Evolutionary conservation across 2,888 invertebrate species (phyloP).

Genomic region (Cerastis rubricosa): DNA sequence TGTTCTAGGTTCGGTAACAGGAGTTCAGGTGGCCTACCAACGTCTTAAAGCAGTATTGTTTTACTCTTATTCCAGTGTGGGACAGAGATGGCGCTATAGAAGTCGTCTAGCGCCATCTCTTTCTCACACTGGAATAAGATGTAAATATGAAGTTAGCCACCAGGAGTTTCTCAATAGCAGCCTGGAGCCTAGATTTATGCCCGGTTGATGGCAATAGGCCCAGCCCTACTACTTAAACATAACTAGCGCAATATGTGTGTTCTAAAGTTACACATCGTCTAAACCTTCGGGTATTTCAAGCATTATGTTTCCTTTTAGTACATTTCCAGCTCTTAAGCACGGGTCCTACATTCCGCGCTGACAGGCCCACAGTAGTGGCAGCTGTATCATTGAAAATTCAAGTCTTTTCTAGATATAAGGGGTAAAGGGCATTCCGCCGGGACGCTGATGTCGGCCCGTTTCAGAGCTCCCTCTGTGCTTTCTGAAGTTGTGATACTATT

Average conservation of each 20-base stretch:
- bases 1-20: too few relatives aligned
- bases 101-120: too few relatives aligned
- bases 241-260: neutral
- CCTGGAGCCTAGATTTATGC: neutral
- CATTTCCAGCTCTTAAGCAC: slow-evolving; percentile 6
- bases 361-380: slow-evolving; percentile 29
- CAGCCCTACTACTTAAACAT: neutral
- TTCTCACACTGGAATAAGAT: too few relatives aligned
- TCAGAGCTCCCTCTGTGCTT: slow-evolving; percentile 2
- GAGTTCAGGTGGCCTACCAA: too few relatives aligned
- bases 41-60: too few relatives aligned
- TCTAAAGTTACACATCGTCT: too few relatives aligned
- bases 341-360: slow-evolving; percentile 24
- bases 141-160: too few relatives aligned
- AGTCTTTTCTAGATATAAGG: slow-evolving; percentile 45
- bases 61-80: too few relatives aligned
- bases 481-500: slow-evolving; percentile 19
- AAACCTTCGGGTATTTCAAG: too few relatives aligned
- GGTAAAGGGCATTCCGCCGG: slow-evolving; percentile 53
- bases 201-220: neutral
- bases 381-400: slow-evolving; percentile 56
- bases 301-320: neutral
- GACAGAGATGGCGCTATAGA: too few relatives aligned
- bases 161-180: neutral
- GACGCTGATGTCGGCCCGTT: slow-evolving; percentile 33